Conservation (phyloP, 2,888 invertebrate species). For the Cryptocephalus moraei region DNA sequence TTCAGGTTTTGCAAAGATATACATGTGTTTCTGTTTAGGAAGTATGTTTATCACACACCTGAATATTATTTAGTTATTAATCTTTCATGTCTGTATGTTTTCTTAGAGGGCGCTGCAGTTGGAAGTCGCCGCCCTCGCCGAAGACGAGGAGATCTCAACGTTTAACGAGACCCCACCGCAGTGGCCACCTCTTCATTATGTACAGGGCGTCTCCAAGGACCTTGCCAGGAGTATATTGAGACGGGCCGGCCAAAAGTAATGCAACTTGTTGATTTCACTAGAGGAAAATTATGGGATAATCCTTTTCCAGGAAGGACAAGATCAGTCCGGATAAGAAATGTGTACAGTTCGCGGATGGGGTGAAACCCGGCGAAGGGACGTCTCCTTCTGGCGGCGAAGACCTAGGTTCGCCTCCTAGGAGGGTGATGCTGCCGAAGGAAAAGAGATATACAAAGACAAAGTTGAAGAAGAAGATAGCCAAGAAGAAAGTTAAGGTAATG, state of each 20-base stretch:
- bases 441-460: conserved; percentile 41
- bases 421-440: conserved; percentile 41
- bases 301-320: no score
- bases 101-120: conserved; percentile 25
- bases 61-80: background rate
- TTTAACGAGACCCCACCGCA: conserved; percentile 15
- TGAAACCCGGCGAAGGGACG: conserved; percentile 49
- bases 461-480: conserved; percentile 42
- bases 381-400: conserved; percentile 50
- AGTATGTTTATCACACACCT: no score
- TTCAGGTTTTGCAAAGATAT: no score
- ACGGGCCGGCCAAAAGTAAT: conserved; percentile 32
- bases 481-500: conserved; percentile 45
- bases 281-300: no score
- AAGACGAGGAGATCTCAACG: conserved; percentile 11
- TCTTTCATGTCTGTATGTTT: conserved; percentile 10
- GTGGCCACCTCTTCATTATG: conserved; percentile 30
- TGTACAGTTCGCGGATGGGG: conserved; percentile 52
- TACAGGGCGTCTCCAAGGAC: conserved; percentile 32
- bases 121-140: conserved; percentile 21
- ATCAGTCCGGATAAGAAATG: conserved; percentile 12
- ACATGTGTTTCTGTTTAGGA: no score
- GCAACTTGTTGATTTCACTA: background rate
- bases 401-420: conserved; percentile 49
- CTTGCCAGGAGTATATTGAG: conserved; percentile 48